Evolutionary conservation across 2,113 vertebrate genomes (phyloP).

Genomic region (Suricata suricatta): DNA sequence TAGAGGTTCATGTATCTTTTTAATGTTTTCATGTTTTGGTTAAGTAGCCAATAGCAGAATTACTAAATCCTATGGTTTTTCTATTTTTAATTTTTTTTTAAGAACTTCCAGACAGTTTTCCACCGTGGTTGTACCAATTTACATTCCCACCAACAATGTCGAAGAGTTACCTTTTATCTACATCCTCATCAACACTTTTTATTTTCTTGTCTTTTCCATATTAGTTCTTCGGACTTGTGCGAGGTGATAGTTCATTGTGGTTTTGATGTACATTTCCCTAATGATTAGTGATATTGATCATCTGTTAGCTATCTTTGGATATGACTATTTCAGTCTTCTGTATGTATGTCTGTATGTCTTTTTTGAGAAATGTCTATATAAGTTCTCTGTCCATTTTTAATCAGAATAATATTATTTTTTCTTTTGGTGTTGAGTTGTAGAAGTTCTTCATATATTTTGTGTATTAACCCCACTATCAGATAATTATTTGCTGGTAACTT

Average conservation of each 20-base stretch:
- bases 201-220: neutral
- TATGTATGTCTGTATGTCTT: too few relatives aligned
- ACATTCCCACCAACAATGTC: neutral
- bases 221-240: neutral
- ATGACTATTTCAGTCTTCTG: neutral
- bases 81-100: neutral
- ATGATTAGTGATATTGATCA: neutral
- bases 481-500: neutral
- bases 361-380: neutral
- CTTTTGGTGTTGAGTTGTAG: neutral
- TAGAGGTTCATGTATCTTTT: neutral
- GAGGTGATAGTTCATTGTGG: neutral
- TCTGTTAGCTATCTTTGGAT: neutral
- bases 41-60: neutral
- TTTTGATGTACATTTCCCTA: neutral
- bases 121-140: neutral
- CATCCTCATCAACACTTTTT: neutral
- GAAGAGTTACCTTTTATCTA: neutral
- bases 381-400: neutral
- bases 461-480: neutral
- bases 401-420: neutral
- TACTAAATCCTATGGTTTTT: neutral
- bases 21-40: neutral
- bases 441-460: neutral
- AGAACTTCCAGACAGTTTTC: neutral